Evolutionary conservation across 1,140 invertebrate species (phyloP), one percentile per base, ranked within the genome.

Genomic region (Lasioglossum albipes): DNA sequence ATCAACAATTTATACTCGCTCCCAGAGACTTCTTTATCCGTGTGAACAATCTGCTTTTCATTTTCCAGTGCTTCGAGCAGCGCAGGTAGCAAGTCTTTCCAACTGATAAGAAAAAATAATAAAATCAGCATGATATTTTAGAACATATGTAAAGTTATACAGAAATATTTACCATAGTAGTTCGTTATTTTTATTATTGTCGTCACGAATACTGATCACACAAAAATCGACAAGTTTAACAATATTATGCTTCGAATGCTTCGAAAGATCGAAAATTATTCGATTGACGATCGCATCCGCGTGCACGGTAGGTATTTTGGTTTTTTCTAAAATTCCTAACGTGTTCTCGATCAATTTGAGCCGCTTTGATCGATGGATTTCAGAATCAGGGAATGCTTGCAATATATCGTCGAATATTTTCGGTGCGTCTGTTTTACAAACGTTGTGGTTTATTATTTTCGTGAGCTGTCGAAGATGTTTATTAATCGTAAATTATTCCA

Each of bases 61-160:
- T 91, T 91, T 67, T 92, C 91, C n/a, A 94, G 64, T 18, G 91
- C 81, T 87, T 92, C 90, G 41, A 94, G 68, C 49, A 94, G 67
- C 49, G 90, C 86, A 59, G 94, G 94, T 7, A 94, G 67, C 12
- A 94, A 72, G 57, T 94, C 94, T 84, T 94, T 94, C 94, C 94
- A 94, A 70, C 94, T 94, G 65, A 68, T 88, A 79, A 6, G 49
- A 70, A 2, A 59, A 67, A 5, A 52, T 49, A 4, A 4, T 27
- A 16, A 7, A 69, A 31, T 13, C 22, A 20, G 5, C 5, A 13
- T 57, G n/a, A n/a, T 5, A 0, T 22, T 27, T 49, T 12, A 45
- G 7, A 1, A 16, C 18, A 12, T 18, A 62, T 13, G 75, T 20
- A 77, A n/a, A 61, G 57, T 61, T 7, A 31, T 18, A 42, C 45